Percentiles rank a stretch among this genome's conserved stretches.
phyloP scores from a whole-genome alignment of 2,797 vertebrate species.

The Discoglossus pictus region DNA sequence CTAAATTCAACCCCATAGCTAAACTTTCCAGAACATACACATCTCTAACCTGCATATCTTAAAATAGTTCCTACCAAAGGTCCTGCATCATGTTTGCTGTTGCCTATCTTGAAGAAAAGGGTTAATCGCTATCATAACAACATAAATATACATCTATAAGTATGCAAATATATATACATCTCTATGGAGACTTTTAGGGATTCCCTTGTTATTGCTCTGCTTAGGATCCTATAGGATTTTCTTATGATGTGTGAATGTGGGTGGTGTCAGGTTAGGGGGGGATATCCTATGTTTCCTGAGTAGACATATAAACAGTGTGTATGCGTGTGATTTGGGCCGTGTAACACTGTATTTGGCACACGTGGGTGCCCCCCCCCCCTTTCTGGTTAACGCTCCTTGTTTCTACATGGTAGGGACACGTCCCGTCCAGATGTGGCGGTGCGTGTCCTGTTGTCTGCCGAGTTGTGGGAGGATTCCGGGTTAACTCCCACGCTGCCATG shows the following conservation, averaged over 20 bases:
- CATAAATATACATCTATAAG: no score
- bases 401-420: conserved; percentile 39
- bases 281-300: conserved; percentile 31
- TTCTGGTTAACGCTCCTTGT: conserved; percentile 25
- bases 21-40: no score
- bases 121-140: no score
- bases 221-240: neutral
- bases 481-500: conserved; percentile 11
- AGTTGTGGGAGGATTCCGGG: neutral
- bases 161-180: no score
- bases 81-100: no score
- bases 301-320: conserved; percentile 38
- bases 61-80: no score
- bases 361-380: conserved; percentile 20
- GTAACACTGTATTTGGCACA: conserved; percentile 41
- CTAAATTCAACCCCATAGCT: no score
- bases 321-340: no score
- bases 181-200: no score
- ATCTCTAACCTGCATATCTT: no score
- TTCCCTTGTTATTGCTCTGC: no score
- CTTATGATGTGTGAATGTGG: conserved; percentile 23
- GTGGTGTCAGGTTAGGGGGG: conserved; percentile 6
- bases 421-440: conserved; percentile 40
- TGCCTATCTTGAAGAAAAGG: no score
- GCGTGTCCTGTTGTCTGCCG: conserved; percentile 24